Conservation (phyloP, 2,797 vertebrate genomes). For the Oreonectes daqikongensis region DNA sequence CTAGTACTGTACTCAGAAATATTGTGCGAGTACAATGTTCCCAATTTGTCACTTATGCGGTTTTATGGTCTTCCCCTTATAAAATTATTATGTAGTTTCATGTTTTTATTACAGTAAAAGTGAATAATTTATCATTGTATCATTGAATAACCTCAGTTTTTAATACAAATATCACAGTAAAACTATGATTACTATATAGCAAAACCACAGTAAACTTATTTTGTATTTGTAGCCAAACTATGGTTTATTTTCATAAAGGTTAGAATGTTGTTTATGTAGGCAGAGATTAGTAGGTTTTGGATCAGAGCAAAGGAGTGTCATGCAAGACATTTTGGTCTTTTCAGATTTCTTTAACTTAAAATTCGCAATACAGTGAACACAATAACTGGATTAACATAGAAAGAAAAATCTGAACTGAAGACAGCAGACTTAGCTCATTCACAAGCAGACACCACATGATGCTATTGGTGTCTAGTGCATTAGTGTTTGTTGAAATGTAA, state of each 20-base stretch:
- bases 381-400: background rate
- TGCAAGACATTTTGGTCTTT: background rate
- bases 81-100: no score
- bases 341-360: background rate
- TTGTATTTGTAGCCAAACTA: no score
- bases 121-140: no score
- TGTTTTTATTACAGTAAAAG: no score
- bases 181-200: no score
- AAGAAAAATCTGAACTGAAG: background rate
- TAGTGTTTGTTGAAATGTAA: constrained; percentile 42
- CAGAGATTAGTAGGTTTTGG: background rate
- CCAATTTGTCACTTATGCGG: no score
- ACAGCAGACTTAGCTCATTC: background rate
- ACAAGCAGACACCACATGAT: constrained; percentile 15
- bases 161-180: no score
- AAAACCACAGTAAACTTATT: no score
- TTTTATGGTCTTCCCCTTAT: no score
- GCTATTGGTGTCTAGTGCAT: constrained; percentile 24
- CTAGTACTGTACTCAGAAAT: no score
- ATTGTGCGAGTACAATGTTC: no score
- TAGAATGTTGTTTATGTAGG: background rate
- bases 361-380: background rate
- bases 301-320: background rate
- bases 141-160: no score
- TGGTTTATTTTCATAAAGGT: background rate